phyloP scores from a whole-genome alignment of 1,140 invertebrate genomes.

The Pogonomyrmex barbatus region DNA sequence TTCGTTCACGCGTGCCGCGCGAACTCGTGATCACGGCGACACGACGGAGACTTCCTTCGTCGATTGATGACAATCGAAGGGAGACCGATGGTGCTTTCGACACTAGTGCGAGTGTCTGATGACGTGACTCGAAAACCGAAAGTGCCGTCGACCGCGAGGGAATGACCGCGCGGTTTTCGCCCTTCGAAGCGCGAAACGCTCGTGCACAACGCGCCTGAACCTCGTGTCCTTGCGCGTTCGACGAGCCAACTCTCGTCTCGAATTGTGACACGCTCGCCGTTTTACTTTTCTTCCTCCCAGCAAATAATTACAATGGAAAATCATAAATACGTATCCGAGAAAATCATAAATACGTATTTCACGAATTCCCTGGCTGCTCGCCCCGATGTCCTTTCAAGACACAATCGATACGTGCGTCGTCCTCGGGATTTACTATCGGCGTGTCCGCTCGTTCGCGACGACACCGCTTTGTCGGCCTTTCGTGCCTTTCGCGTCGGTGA shows the following conservation, averaged over 20 bases:
- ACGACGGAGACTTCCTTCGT: neutral
- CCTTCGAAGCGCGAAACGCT: neutral
- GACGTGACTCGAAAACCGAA: slow-evolving; percentile 13
- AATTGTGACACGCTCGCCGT: neutral
- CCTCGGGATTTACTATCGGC: slow-evolving; percentile 49
- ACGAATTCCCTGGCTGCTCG: slow-evolving; percentile 29
- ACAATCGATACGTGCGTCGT: slow-evolving; percentile 40
- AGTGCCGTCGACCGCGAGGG: slow-evolving; percentile 14
- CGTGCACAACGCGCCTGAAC: no score
- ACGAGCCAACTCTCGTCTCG: neutral
- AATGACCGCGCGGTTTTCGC: neutral
- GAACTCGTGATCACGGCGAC: no score
- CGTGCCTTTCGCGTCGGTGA: neutral
- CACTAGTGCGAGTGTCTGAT: neutral
- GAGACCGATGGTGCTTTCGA: neutral
- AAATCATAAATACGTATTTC: neutral
- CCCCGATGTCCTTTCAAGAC: slow-evolving; percentile 10
- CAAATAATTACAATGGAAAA: slow-evolving; percentile 9
- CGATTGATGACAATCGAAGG: neutral
- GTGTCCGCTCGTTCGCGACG: slow-evolving; percentile 9
- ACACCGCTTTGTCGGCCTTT: slow-evolving; percentile 6
- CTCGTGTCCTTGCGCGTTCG: neutral
- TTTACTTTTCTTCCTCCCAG: no score
- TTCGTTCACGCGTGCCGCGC: neutral
- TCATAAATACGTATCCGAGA: neutral